Base-by-base conservation (phyloP, 2,888 invertebrate genomes). In the Carterocephalus palaemon region DNA sequence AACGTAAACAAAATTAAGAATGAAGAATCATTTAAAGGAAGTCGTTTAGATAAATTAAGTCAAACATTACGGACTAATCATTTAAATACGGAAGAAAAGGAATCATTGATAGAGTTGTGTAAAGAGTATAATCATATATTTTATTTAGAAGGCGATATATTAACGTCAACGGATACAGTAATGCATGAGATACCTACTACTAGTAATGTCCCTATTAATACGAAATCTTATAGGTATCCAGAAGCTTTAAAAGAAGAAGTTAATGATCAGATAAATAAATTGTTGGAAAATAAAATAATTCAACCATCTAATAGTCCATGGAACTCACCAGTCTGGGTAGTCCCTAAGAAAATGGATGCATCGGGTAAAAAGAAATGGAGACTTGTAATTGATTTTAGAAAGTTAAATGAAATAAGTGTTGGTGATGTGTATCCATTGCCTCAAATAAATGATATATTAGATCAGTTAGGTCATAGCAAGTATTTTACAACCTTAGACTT, bases 281-380 rank as follows among this genome's bases (percentile, higher is more conserved):
- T 59, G 57, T 13, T 61, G 4, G 20, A 56, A 3, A 47, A 60
- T 19, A 41, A 47, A 0, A 57, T 62, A 0, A 62, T 60, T 7
- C 13, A 49, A 46, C 60, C 56, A 0, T 57, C 56, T 1, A 26
- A 3, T 1, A 56, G 56, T 1, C 58, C 57, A 1, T 63, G 59
- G 61, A 49, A 42, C 4, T 49, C 58, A 0, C 59, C 57, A 1
- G 53, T 59, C 7, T 36, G 36, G 36, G 42, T 59, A 1, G 53
- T 62, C 0, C 60, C 57, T 1, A 63, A 61, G 31, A 62, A 62
- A 22, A 2, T 34, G 0, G 59, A 60, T 22, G 50, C 59, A 1
- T 53, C 52, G 1, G 50, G 51, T 0, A 28, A 47, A 19, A 20
- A 15, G 2, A 60, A 62, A 47, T 60, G 54, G 56, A 33, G 57